Conservation (phyloP, 2,888 invertebrate species). For the Molanna angustata region DNA sequence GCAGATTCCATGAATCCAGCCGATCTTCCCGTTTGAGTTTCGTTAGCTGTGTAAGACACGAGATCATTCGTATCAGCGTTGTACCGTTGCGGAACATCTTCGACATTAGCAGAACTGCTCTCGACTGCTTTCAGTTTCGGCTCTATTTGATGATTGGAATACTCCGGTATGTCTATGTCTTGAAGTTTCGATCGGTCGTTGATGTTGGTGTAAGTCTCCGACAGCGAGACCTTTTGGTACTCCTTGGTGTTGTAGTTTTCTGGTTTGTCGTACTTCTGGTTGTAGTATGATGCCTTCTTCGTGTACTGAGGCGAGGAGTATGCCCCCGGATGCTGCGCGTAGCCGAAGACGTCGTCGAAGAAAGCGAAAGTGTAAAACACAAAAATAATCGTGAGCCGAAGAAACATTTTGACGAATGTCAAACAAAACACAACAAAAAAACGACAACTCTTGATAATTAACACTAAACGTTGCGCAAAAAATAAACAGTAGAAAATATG, state of each 20-base stretch:
- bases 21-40: slow-evolving; percentile 27
- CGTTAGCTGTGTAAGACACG: slow-evolving; percentile 14
- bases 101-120: background rate
- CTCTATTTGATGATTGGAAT: slow-evolving; percentile 6
- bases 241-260: slow-evolving; percentile 20
- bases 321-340: slow-evolving; percentile 45
- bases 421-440: background rate
- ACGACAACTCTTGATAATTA: too few relatives aligned
- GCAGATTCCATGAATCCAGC: slow-evolving; percentile 47
- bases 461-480: background rate
- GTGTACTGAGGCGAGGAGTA: slow-evolving; percentile 55
- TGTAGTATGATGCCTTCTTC: slow-evolving; percentile 40
- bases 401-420: slow-evolving; percentile 4
- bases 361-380: background rate
- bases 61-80: slow-evolving; percentile 20
- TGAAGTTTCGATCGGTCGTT: slow-evolving; percentile 27
- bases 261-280: slow-evolving; percentile 22
- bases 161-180: slow-evolving; percentile 26
- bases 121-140: slow-evolving; percentile 5
- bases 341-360: slow-evolving; percentile 13
- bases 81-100: slow-evolving; percentile 4
- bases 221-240: slow-evolving; percentile 24
- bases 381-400: background rate
- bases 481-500: background rate
- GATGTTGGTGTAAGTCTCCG: slow-evolving; percentile 3